Percentiles rank a stretch among this genome's conserved stretches.
Conservation (phyloP, 2,113 vertebrate genomes). For the Sitta europaea region DNA sequence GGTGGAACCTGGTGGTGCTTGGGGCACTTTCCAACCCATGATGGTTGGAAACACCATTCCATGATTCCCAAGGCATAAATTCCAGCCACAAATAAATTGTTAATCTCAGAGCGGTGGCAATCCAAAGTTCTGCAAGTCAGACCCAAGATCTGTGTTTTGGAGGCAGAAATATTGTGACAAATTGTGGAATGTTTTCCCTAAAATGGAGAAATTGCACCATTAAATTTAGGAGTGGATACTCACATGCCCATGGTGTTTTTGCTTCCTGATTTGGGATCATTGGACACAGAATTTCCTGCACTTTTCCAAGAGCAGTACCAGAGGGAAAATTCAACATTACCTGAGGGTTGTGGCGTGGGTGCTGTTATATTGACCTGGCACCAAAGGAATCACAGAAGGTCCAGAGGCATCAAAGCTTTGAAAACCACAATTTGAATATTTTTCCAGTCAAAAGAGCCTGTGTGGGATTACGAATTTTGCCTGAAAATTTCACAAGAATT, state of each 20-base stretch:
- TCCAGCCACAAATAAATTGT: background rate
- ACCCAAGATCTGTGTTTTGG: background rate
- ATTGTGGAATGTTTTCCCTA: background rate
- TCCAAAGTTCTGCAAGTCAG: background rate
- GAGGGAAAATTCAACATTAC: background rate
- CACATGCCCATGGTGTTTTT: background rate
- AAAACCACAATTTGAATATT: background rate
- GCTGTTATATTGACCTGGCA: background rate
- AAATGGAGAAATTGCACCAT: background rate
- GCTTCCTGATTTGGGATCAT: background rate
- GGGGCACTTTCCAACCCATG: background rate
- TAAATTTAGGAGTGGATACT: background rate
- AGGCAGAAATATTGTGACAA: background rate
- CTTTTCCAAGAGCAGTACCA: background rate
- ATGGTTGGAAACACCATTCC: too few relatives aligned
- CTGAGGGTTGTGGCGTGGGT: background rate
- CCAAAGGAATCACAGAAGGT: background rate
- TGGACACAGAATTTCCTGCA: background rate
- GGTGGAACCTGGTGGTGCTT: background rate
- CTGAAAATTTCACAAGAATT: slow-evolving; percentile 7
- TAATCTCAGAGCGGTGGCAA: background rate
- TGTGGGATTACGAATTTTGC: background rate
- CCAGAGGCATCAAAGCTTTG: background rate
- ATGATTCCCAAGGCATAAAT: background rate
- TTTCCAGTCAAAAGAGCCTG: background rate